Conservation (phyloP, 2,888 invertebrate genomes). For the Geotrupes spiniger region DNA sequence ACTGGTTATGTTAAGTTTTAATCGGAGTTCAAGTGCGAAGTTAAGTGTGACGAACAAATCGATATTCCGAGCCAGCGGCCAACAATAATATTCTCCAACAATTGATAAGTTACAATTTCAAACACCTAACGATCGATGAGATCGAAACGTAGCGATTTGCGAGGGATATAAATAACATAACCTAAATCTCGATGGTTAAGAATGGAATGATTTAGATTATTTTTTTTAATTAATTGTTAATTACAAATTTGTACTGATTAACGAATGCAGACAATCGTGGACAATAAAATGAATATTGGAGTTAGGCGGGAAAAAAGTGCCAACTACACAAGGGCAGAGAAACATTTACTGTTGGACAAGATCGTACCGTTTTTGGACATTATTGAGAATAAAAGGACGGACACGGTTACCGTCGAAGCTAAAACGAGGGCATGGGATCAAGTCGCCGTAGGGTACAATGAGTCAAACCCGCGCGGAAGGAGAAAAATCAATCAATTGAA, state of each 20-base stretch:
- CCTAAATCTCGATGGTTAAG: background rate
- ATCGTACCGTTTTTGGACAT: slow-evolving; percentile 10
- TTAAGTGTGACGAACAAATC: too few species aligned
- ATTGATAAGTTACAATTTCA: too few species aligned
- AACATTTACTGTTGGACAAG: slow-evolving; percentile 17
- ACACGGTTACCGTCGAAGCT: slow-evolving; percentile 8
- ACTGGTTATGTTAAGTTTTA: slow-evolving; percentile 10
- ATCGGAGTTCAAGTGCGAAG: slow-evolving; percentile 10
- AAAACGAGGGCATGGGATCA: slow-evolving; percentile 13
- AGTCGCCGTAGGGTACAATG: slow-evolving; percentile 13
- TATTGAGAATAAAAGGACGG: slow-evolving; percentile 20
- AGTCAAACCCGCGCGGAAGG: slow-evolving; percentile 5
- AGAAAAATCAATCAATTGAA: slow-evolving; percentile 15
- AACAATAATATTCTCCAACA: too few species aligned
- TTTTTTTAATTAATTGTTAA: too few species aligned
- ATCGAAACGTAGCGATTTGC: too few species aligned
- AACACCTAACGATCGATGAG: too few species aligned
- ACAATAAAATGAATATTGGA: too few species aligned
- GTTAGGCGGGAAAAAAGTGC: slow-evolving; percentile 12
- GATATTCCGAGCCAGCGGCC: too few species aligned
- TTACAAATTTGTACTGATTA: slow-evolving; percentile 7
- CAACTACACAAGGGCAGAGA: slow-evolving; percentile 16
- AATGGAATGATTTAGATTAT: background rate
- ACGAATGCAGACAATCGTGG: too few species aligned
- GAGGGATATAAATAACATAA: too few species aligned